Evolutionary conservation across 2,888 invertebrate species (phyloP), one percentile per base, ranked within the genome.

Genomic region (Cerastis leucographa): DNA sequence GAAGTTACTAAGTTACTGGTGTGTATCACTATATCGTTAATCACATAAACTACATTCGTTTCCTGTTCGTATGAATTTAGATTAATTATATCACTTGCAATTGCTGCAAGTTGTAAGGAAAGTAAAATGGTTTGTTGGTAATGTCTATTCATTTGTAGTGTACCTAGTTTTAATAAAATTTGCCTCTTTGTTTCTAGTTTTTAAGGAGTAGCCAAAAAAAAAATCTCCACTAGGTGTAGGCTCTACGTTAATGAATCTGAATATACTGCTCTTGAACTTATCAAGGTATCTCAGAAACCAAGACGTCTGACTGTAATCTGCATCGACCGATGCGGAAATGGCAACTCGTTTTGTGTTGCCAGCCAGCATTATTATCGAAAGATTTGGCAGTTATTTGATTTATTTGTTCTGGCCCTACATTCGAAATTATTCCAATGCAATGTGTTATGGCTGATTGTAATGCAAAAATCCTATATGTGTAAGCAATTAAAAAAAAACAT

Each of bases 381-480:
- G 62, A 68, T 79, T 79, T 83, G 67, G 68, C 68, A 84, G 69
- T 84, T 44, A 84, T 42, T 78, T 83, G 22, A 51, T 79, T 49
- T 68, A 84, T 68, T 78, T n/a, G 84, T 17, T 62, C 79, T 78
- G 83, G 79, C 8, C 79, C 78, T 78, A 83, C 54, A 79, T 83
- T 68, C 5, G 12, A 22, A 78, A 49, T 65, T 44, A 66, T 76
- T 44, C 35, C 40, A 61, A 74, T 11, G 46, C 51, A 54, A 25
- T 17, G 29, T 59, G 42, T 22, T 77, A 81, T 81, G 74, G 64
- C 46, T 22, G 73, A 71, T 74, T 54, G 44, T 25, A 67, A 83
- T 25, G 76, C 40, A 83, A 76, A 54, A 42, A 61, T 62, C 46
- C n/a, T 42, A 42, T 42, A n/a, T 17, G 35, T 29, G 25, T 29